Conservation (phyloP, 2,888 invertebrate species). For the Cataglyphis altisquamis region DNA sequence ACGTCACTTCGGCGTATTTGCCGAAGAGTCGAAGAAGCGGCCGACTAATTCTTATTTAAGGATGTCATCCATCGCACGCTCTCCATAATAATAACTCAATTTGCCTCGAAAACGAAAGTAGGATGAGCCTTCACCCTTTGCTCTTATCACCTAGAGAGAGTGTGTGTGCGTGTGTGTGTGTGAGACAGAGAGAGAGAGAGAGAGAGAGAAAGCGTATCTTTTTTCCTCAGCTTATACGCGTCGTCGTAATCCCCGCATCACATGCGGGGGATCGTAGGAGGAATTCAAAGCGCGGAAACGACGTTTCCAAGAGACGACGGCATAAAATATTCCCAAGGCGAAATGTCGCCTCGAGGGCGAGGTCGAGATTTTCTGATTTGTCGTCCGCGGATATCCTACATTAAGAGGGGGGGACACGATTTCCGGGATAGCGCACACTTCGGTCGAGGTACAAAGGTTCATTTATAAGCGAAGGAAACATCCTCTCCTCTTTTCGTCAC, state of each 20-base stretch:
- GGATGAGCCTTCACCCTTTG: background rate
- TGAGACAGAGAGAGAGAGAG: background rate
- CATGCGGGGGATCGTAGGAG: slow-evolving; percentile 4
- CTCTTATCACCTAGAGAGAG: background rate
- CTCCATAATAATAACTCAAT: slow-evolving; percentile 42
- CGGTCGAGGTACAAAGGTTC: background rate
- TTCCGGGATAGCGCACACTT: background rate
- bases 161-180: too few species aligned
- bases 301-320: background rate
- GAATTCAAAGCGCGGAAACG: slow-evolving; percentile 38
- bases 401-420: background rate
- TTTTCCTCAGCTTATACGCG: background rate
- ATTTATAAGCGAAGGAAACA: background rate
- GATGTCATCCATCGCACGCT: background rate
- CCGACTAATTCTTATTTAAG: slow-evolving; percentile 36
- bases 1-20: slow-evolving; percentile 27
- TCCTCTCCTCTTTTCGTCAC: background rate
- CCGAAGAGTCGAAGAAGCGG: background rate
- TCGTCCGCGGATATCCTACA: background rate
- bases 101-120: background rate
- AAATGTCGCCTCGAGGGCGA: slow-evolving; percentile 22
- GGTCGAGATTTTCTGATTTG: slow-evolving; percentile 19
- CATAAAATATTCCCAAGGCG: slow-evolving; percentile 32
- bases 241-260: slow-evolving; percentile 5
- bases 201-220: background rate